phyloP scores from a whole-genome alignment of 2,888 invertebrate genomes.

The Notodonta ziczac region DNA sequence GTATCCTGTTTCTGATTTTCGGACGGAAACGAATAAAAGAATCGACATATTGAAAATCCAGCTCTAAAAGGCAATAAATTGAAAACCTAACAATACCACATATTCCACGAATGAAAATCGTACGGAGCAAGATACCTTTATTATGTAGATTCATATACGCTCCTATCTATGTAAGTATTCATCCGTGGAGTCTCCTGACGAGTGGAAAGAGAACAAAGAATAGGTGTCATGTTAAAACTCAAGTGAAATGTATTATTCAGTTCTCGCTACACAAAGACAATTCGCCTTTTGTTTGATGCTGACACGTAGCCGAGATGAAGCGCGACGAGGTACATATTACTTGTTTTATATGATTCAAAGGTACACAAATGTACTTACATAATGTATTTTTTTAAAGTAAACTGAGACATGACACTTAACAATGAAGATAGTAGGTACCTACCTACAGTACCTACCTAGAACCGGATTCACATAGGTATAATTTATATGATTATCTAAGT shows the following conservation, averaged over 20 bases:
- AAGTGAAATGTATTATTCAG: conserved; percentile 73
- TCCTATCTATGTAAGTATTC: conserved; percentile 6
- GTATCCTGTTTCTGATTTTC: no score
- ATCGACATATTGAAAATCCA: no score
- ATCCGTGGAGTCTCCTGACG: conserved; percentile 37
- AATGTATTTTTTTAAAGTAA: background rate
- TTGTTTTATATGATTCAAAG: conserved; percentile 32
- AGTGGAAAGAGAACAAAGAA: conserved; percentile 59
- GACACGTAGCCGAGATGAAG: conserved; percentile 51
- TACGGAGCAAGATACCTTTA: background rate
- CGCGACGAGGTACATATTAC: conserved; percentile 39
- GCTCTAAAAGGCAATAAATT: background rate
- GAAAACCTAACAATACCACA: background rate
- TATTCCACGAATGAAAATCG: background rate
- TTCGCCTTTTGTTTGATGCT: conserved; percentile 59
- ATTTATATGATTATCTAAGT: no score
- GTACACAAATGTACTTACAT: conserved; percentile 5
- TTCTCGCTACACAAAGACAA: conserved; percentile 54
- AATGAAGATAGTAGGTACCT: no score
- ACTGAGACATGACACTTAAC: background rate
- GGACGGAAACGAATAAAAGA: no score
- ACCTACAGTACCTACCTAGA: no score
- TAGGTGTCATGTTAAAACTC: conserved; percentile 70
- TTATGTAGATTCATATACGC: conserved; percentile 24
- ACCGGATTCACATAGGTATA: no score